Percentiles rank a stretch among this genome's conserved stretches.
Evolutionary conservation across 1,140 invertebrate species (phyloP).

Genomic region (Drosophila sp.): DNA sequence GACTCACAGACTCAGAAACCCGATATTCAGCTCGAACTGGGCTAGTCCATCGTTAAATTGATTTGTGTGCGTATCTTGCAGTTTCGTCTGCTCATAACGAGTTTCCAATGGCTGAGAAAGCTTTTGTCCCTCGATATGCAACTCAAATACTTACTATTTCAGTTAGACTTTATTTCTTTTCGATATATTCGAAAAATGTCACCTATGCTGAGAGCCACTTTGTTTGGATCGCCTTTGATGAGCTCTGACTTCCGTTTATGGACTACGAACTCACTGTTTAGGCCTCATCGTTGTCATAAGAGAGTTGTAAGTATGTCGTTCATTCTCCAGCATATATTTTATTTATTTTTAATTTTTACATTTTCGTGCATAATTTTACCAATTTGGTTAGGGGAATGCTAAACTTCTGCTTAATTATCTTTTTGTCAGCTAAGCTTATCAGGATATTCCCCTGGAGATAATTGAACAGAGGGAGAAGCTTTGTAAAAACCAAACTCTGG

Average conservation of each 20-base stretch:
- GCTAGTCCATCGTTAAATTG: conserved; percentile 81
- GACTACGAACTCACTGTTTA: conserved; percentile 35
- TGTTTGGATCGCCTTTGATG: conserved; percentile 48
- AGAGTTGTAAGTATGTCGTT: conserved; percentile 70
- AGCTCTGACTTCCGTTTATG: conserved; percentile 69
- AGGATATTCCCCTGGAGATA: not conserved
- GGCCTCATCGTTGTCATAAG: conserved; percentile 67
- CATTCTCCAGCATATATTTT: not conserved
- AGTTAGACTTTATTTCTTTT: conserved; percentile 56
- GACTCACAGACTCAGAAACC: conserved; percentile 14
- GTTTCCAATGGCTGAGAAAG: conserved; percentile 76
- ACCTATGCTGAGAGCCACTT: conserved; percentile 56
- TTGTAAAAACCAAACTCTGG: too few relatives aligned
- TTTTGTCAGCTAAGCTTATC: conserved; percentile 7
- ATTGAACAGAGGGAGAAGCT: not conserved
- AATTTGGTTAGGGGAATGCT: conserved; percentile 42
- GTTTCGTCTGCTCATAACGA: conserved; percentile 50
- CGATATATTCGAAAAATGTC: conserved; percentile 68
- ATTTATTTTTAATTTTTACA: too few relatives aligned
- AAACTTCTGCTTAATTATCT: conserved; percentile 8
- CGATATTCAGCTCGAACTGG: conserved; percentile 65
- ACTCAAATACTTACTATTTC: conserved; percentile 57
- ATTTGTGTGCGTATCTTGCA: conserved; percentile 70
- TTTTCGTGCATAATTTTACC: conserved; percentile 25
- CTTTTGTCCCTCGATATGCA: conserved; percentile 36